Base-by-base conservation (phyloP, 2,888 invertebrate genomes). In the Sabellastarte sp. region DNA sequence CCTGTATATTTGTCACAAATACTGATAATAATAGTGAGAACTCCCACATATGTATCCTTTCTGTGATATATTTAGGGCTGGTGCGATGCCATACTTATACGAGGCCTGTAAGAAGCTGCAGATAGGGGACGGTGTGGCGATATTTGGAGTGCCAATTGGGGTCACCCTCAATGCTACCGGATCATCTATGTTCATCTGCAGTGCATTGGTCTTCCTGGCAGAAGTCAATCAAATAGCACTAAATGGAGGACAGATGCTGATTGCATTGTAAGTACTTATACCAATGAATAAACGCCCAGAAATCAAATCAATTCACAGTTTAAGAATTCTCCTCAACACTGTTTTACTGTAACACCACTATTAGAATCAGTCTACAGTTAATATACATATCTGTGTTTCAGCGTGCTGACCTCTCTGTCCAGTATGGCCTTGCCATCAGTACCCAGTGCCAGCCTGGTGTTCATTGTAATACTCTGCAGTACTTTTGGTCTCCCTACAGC, bases 61-160 rank as follows among this genome's bases (percentile, higher is more conserved):
- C 10, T 20, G 41, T 41, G 41, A 15, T 41, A 15, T 20, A 15
- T 41, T 41, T 20, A 41, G 41, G 5, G 53, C 53, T 26, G 53
- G 53, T 5, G 10, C 53, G 5, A 53, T 53, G 53, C 53, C 53
- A 20, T 53, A 53, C 26, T 20, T 53, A 26, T 53, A 53, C 53
- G 24, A 5, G 20, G 26, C 26, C 26, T 10, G 15, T 53, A 26
- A 15, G 4, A 26, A 53, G 5, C 26, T n/a, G 10, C 5, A 26
- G 26, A 26, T 53, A 26, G 53, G 5, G 10, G 26, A 53, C 10
- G 5, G 28, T 24, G 53, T 53, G 10, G 5, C 53, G 24, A 20
- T 26, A 26, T 26, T 53, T 26, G 5, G 53, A 10, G 24, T 53
- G 5, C 53, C 53, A 5, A 53, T 53, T 15, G 53, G 53, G 5